These are phyloP conservation scores for Psettodes erumei DNA, from an alignment of 2,113 vertebrate species.

Conservation along the genomic window DNA sequence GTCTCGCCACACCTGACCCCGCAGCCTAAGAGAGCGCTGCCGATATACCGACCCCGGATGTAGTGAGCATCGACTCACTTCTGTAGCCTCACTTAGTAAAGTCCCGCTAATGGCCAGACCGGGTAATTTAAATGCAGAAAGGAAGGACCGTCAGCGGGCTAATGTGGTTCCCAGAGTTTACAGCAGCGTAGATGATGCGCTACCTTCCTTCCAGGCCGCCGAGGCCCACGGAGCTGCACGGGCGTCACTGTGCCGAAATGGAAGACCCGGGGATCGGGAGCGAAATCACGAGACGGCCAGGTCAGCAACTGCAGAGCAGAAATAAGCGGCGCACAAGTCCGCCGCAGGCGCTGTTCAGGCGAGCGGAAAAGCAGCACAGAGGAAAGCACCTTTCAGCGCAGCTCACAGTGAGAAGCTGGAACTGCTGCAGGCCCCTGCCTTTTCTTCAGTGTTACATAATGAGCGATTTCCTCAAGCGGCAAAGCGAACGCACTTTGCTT, in stretches of 20 bases:
- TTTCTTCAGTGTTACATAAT: constrained; percentile 48
- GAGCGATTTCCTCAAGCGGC: not conserved
- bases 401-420: not conserved
- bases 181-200: constrained; percentile 10
- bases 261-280: not conserved
- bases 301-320: not conserved
- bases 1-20: no score
- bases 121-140: constrained; percentile 58
- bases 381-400: constrained; percentile 42
- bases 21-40: not conserved
- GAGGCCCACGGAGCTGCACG: constrained; percentile 25
- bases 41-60: not conserved
- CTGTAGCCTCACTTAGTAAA: constrained; percentile 52
- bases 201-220: constrained; percentile 5
- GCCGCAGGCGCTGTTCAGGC: constrained; percentile 4
- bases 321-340: not conserved
- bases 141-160: constrained; percentile 13
- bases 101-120: constrained; percentile 53
- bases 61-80: constrained; percentile 28
- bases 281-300: constrained; percentile 12
- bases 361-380: constrained; percentile 7
- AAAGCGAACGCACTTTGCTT: not conserved
- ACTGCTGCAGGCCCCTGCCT: constrained; percentile 6
- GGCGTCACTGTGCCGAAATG: not conserved
- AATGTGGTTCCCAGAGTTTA: constrained; percentile 47